These are phyloP conservation scores for Thrips palmi DNA, from an alignment of 1,140 invertebrate species.

Conservation along the genomic window DNA sequence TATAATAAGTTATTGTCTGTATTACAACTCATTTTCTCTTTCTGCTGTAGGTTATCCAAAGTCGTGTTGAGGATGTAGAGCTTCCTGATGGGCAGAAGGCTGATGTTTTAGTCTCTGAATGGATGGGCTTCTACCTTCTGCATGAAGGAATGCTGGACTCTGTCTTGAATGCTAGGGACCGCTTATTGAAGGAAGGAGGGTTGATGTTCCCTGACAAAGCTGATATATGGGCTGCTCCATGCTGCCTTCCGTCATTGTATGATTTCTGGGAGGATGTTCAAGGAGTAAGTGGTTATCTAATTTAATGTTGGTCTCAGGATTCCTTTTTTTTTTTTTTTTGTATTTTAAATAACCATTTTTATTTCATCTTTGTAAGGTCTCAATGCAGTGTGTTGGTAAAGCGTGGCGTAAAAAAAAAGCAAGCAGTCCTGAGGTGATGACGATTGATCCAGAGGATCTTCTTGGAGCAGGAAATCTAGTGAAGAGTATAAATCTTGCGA, in stretches of 20 bases:
- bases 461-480: no score
- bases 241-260: constrained; percentile 44
- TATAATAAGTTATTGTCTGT: constrained; percentile 1
- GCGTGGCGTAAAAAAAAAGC: constrained; percentile 19
- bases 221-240: constrained; percentile 36
- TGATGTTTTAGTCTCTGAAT: constrained; percentile 94
- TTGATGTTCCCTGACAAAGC: constrained; percentile 25
- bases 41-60: constrained; percentile 29
- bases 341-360: no score
- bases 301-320: neutral
- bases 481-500: no score
- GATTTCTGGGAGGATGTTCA: constrained; percentile 44
- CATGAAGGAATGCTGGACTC: constrained; percentile 97
- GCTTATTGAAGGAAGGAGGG: constrained; percentile 52
- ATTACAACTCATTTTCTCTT: neutral
- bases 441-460: no score
- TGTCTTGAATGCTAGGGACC: constrained; percentile 77
- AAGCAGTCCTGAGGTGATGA: no score
- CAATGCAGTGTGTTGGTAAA: constrained; percentile 18
- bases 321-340: neutral
- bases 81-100: constrained; percentile 66
- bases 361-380: no score
- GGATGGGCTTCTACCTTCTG: constrained; percentile 98
- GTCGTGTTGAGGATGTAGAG: constrained; percentile 43
- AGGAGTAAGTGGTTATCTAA: constrained; percentile 32